Evolutionary conservation across 2,888 invertebrate genomes (phyloP), one percentile per base, ranked within the genome.

Genomic region (Spisula solida): DNA sequence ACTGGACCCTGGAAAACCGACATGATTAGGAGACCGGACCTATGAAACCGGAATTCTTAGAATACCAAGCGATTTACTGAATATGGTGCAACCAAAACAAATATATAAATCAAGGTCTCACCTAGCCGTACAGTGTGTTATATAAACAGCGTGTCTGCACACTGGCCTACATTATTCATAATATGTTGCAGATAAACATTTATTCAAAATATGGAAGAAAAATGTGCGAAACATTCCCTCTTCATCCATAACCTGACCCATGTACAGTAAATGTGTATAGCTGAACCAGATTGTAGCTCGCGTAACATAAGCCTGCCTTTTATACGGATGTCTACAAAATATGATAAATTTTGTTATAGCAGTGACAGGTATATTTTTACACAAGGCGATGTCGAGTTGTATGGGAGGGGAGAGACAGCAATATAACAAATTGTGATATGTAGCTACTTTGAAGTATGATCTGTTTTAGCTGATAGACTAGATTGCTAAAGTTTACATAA

Each of bases 311-410:
- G 8, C 31, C 75, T 5, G 18, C 31, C 34, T 34, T 75, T 75
- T 75, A 75, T 75, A 12, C 75, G 31, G 31, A 18, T 75, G 75
- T 75, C 75, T 75, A 75, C 31, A 75, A 75, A 75, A 34, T 75
- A 75, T 75, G 75, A 75, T 75, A 75, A 75, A 75, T 75, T 75
- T 66, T 66, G 60, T 66, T 34, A 75, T 75, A 75, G 16, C 75
- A 75, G 29, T 31, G 75, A 34, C 29, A 75, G 31, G 75, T 75
- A 34, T 75, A 75, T 75, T 75, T 75, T 75, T 75, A 75, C 75
- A 75, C 31, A 75, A 75, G 12, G 2, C 34, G 34, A 75, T 18
- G 34, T 34, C 14, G 34, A 34, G 16, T 75, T 75, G 75, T 34
- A 75, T 75, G 34, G 34, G 75, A 75, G 29, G 14, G 10, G 34